Percentiles rank a stretch among this genome's conserved stretches.
phyloP scores from a whole-genome alignment of 2,113 vertebrate genomes.

The Pluvialis apricaria region DNA sequence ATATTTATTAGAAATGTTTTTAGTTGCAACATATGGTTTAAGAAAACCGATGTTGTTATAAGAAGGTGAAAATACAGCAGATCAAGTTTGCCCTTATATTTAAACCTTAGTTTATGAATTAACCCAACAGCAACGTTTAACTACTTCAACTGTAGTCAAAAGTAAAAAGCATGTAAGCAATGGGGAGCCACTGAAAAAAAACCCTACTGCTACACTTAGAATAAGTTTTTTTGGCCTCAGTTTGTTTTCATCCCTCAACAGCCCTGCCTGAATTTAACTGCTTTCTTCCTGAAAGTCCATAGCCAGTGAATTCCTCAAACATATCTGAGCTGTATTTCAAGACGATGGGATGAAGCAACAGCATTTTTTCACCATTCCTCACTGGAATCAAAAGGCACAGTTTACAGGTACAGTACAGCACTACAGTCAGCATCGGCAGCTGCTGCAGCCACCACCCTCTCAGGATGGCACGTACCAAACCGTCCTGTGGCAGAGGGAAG shows the following conservation, averaged over 20 bases:
- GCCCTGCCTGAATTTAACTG: background rate
- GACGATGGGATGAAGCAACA: background rate
- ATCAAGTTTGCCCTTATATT: background rate
- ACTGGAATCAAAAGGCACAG: background rate
- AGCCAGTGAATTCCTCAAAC: background rate
- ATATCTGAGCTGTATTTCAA: background rate
- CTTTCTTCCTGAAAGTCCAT: background rate
- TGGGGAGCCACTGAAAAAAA: background rate
- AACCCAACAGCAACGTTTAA: background rate
- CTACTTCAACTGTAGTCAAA: background rate
- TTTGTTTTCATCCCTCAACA: background rate
- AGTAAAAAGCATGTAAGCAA: background rate
- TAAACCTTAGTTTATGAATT: background rate
- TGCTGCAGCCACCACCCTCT: background rate
- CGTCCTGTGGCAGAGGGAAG: background rate
- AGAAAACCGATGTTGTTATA: background rate
- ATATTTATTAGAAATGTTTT: conserved; percentile 11
- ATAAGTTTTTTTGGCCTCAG: background rate
- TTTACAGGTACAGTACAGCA: background rate
- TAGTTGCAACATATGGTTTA: background rate
- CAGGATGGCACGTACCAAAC: fast-evolving
- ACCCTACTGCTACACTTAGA: background rate
- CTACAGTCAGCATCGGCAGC: fast-evolving
- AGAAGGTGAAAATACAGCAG: conserved; percentile 33
- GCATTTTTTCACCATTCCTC: background rate